phyloP scores from a whole-genome alignment of 2,113 vertebrate species.

The Tautogolabrus adspersus region DNA sequence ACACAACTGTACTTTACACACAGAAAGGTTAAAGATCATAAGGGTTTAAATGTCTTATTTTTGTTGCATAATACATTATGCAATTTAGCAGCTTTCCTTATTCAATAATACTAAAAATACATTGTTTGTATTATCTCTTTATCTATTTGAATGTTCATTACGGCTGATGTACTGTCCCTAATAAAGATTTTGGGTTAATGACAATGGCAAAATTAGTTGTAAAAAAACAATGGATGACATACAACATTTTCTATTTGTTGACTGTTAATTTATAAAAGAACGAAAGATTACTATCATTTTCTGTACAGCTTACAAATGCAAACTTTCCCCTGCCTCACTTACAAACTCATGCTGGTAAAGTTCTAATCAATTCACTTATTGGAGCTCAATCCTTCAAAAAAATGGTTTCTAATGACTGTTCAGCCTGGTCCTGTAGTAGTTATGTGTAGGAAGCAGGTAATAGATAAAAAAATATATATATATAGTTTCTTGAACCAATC shows the following conservation, averaged over 20 bases:
- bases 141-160: background rate
- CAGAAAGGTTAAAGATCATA: constrained; percentile 71
- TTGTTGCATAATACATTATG: constrained; percentile 51
- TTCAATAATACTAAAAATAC: background rate
- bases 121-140: background rate
- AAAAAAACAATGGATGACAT: background rate
- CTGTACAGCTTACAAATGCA: too few species aligned
- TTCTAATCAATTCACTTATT: too few species aligned
- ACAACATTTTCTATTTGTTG: background rate
- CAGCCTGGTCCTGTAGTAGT: too few species aligned
- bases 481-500: too few species aligned
- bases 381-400: too few species aligned
- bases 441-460: too few species aligned
- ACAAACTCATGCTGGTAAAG: too few species aligned
- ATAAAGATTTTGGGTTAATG: background rate
- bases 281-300: too few species aligned
- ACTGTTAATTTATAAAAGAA: too few species aligned
- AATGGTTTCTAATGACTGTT: too few species aligned
- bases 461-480: too few species aligned
- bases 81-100: background rate
- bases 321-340: too few species aligned
- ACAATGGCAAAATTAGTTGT: background rate
- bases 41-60: constrained; percentile 36
- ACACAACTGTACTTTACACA: constrained; percentile 59
- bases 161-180: background rate